Evolutionary conservation across 2,888 invertebrate genomes (phyloP), one percentile per base, ranked within the genome.

Genomic region (Leptinotarsa rubiginosa): DNA sequence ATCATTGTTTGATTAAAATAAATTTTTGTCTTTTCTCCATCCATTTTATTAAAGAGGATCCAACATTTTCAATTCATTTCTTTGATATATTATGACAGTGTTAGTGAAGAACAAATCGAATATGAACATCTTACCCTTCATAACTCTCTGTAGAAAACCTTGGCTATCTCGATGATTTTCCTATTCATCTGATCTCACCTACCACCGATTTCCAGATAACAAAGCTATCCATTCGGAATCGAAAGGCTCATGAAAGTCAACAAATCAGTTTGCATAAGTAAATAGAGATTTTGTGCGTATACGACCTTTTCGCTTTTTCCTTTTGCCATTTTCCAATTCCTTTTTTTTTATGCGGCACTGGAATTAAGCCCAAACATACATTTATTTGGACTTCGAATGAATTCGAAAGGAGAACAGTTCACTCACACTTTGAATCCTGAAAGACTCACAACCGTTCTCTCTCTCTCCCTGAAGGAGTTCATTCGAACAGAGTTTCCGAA

Each of bases 251-350:
- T 31, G 31, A 15, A 4, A 62, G 41, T 62, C 31, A 62, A 62
- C 62, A 62, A 62, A 62, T 62, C 62, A 62, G 62, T 62, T 62
- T 62, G 41, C 62, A 62, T 41, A 62, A 62, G 62, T 16, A 18
- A 62, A 62, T 62, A 41, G 25, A 31, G 62, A 62, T 62, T 62
- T 41, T 41, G 31, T 62, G 62, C 62, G 62, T 62, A 62, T 18
- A 31, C 31, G n/a, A 16, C 41, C 31, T 62, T 31, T 62, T n/a
- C 16, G 62, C 62, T 4, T 31, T 62, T 25, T 62, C 62, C 41
- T 62, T 18, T 18, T 13, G 25, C 12, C 25, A 22, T 25, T 59
- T n/a, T 41, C 62, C 62, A 41, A 62, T 62, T 62, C 62, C 41
- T 12, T 41, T 62, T 10, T 10, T 16, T 20, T 31, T 62, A 62